Evolutionary conservation across 2,113 vertebrate genomes (phyloP), one percentile per base, ranked within the genome.

Genomic region (Brachyhypopomus gauderio): DNA sequence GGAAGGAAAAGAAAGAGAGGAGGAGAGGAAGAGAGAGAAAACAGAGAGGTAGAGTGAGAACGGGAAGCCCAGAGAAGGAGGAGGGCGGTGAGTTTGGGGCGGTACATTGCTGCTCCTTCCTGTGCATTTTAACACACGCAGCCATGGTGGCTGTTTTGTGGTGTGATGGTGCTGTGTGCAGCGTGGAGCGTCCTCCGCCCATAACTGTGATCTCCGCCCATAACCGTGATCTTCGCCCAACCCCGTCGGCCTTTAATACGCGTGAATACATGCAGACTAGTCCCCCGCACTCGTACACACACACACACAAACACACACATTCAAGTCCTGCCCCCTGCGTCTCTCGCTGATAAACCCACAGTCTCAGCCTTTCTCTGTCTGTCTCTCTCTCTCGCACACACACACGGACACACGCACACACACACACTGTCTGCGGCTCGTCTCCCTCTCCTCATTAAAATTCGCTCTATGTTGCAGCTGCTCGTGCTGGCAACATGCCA

Each of bases 361-460:
- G 67, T 30, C 75, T 27, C 30, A 67, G 66, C 36, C 36, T 41
- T 69, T 23, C 22, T 69, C 36, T 48, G 4, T 52, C 16, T 48
- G 23, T 20, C 38, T 16, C 17, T 11, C n/a, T 52, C 64, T 5
- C 58, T 22, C 48, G 0, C 79, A 8, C 60, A 9, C 38, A n/a
- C 64, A 25, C 48, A n/a, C 48, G 55, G 62, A 27, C 79, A 20
- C 82, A 67, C 75, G 25, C 48, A n/a, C 48, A 60, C 67, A 27
- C 79, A 20, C 82, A 67, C 75, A 30, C 72, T 27, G 58, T 77
- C 77, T 70, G 45, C 72, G 45, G 59, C 22, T 84, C 23, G 69
- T 36, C 80, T 79, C 66, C 22, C 58, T 48, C 85, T 82, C 63
- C 85, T 84, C 70, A 88, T 87, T 87, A 86, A 87, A 82, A 87